These are phyloP conservation scores for Aphaenogaster floridana DNA, from an alignment of 1,140 invertebrate genomes.

Conservation along the genomic window DNA sequence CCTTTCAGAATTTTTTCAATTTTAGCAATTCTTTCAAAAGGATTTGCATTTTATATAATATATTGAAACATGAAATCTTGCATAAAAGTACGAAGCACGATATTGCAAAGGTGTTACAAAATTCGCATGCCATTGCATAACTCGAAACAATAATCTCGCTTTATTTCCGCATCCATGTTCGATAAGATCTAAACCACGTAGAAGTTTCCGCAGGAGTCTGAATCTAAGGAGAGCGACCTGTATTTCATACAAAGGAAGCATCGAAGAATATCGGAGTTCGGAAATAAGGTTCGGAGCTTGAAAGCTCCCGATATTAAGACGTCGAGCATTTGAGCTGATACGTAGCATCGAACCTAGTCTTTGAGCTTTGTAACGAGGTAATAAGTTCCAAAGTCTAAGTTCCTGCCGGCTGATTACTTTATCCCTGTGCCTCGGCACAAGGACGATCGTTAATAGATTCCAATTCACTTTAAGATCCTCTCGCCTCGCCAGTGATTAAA, in stretches of 20 bases:
- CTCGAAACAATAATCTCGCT: conserved; percentile 14
- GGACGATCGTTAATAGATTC: conserved; percentile 21
- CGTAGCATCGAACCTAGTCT: conserved; percentile 1
- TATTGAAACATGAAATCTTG: not conserved
- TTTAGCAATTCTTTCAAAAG: not conserved
- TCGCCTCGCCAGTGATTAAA: not conserved
- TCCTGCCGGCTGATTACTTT: not conserved
- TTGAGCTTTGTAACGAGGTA: conserved; percentile 35
- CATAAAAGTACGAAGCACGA: not conserved
- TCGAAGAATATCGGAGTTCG: conserved; percentile 47
- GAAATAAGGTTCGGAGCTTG: conserved; percentile 49
- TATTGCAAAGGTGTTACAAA: not conserved
- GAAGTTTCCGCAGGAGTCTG: not conserved
- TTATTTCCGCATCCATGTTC: not conserved
- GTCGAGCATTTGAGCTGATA: not conserved
- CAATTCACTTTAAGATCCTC: conserved; percentile 27
- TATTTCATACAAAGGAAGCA: conserved; percentile 30
- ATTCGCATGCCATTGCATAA: not conserved
- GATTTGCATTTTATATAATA: conserved; percentile 16
- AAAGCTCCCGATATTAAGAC: conserved; percentile 45
- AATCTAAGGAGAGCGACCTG: not conserved
- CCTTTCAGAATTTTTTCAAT: conserved; percentile 23
- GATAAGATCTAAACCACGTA: not conserved
- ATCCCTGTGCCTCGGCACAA: not conserved
- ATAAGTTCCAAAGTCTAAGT: conserved; percentile 30